phyloP scores from a whole-genome alignment of 1,140 invertebrate species.

The Aphidius gifuensis region DNA sequence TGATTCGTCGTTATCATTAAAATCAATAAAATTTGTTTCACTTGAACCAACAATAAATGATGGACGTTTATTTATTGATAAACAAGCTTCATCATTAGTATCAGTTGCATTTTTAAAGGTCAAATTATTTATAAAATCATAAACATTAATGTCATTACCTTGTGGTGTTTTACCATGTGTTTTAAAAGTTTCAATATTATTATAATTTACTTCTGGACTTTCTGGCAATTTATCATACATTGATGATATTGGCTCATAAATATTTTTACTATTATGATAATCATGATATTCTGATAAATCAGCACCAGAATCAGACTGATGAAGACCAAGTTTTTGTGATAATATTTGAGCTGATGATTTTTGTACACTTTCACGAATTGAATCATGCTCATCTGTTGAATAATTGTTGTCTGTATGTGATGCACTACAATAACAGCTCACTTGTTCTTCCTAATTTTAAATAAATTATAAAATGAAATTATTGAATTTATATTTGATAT shows the following conservation, averaged over 20 bases:
- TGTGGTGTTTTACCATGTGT: too few relatives aligned
- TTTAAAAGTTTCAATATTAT: too few relatives aligned
- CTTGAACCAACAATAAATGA: neutral
- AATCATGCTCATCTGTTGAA: constrained; percentile 67
- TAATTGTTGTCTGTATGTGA: constrained; percentile 66
- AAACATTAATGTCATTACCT: neutral
- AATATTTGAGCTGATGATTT: constrained; percentile 44
- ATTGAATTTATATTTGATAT: constrained; percentile 20
- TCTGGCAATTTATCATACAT: constrained; percentile 36
- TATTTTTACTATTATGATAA: constrained; percentile 36
- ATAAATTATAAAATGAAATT: constrained; percentile 20
- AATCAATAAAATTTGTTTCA: neutral
- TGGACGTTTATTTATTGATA: neutral
- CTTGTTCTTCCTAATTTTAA: constrained; percentile 51
- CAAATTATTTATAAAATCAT: constrained; percentile 31
- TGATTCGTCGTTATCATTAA: neutral
- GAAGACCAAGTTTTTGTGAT: constrained; percentile 52
- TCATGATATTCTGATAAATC: constrained; percentile 59
- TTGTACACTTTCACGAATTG: constrained; percentile 52
- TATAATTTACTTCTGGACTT: neutral
- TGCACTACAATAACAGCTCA: constrained; percentile 67
- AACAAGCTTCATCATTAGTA: constrained; percentile 3
- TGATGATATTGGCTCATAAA: constrained; percentile 37
- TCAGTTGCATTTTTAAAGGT: neutral
- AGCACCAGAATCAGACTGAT: constrained; percentile 65